These are phyloP conservation scores for Campopleginae sp. DNA, from an alignment of 2,888 invertebrate genomes.

Conservation along the genomic window DNA sequence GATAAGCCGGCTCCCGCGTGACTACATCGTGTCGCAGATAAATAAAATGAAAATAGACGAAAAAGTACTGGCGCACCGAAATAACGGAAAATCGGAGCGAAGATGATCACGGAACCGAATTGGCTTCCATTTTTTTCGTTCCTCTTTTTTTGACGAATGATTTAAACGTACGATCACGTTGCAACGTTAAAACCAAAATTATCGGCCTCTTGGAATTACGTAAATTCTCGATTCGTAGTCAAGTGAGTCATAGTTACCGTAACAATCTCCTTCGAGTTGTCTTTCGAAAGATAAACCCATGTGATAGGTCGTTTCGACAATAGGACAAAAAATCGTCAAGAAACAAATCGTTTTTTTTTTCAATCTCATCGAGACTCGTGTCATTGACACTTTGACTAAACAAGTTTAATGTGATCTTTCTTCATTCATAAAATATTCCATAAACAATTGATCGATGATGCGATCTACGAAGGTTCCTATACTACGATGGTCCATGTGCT, in stretches of 20 bases:
- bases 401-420: neutral
- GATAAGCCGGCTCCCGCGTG: constrained; percentile 19
- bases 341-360: neutral
- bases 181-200: neutral
- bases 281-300: constrained; percentile 29
- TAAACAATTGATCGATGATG: neutral
- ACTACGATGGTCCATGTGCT: neutral
- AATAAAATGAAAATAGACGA: neutral
- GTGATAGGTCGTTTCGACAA: constrained; percentile 17
- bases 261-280: constrained; percentile 24
- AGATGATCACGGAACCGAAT: constrained; percentile 18
- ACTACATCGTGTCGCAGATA: constrained; percentile 25
- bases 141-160: constrained; percentile 34
- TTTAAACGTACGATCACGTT: neutral
- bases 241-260: constrained; percentile 14
- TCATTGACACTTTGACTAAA: neutral
- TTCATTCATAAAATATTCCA: neutral
- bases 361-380: neutral
- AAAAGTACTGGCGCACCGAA: neutral
- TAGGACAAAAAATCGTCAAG: neutral
- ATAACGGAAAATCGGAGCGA: constrained; percentile 17
- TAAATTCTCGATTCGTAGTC: constrained; percentile 4
- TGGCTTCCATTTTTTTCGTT: neutral
- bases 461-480: neutral
- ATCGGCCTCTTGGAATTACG: constrained; percentile 16